Base-by-base conservation (phyloP, 1,140 invertebrate species). In the Coelopa frigida region DNA sequence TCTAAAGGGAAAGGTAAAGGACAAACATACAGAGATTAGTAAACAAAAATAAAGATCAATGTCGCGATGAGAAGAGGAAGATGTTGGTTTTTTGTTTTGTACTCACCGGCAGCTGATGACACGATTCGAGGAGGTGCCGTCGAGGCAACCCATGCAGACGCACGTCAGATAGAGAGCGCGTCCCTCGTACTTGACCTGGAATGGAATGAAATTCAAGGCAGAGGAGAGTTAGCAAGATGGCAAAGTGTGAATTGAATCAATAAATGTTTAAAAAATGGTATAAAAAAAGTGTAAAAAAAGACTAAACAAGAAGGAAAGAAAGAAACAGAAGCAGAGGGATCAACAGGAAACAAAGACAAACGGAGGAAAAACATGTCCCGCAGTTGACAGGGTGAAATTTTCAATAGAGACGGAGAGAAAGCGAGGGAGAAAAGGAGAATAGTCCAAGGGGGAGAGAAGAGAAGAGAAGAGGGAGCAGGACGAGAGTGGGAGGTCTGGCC, bases 101-200 rank as follows among this genome's bases (percentile, higher is more conserved):
- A 48, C 56, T 58, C 55, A 70, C 52, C 78, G 73, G 74, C 89
- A 93, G 44, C 79, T 74, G 36, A 92, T 79, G 37, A 73, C 72
- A 46, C 84, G 79, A 48, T 82, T 81, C 5, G 82, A 79, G 20
- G 81, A 82, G 52, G 81, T 85, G 27, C 87, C 85, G 66, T 94
- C 89, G 56, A 93, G 70, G 71, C 88, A 94, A 43, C 79, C 79
- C 84, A 97, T 93, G 72, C 93, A 98, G 23, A 95, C 89, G 36
- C 89, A 89, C 48, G 89, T 92, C 63, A 96, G 75, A 73, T 83
- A 96, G 72, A 94, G 88, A 45, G 84, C 85, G 51, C 87, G 82
- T 57, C 84, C 84, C 70, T 89, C 87, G 46, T 87, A 82, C 72
- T 90, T 89, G 52, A 92, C 87, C 85, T 93, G 78, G 4, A 73